Percentiles rank a stretch among this genome's conserved stretches.
Conservation (phyloP, 2,888 invertebrate species). For the Chrysomela aeneicollis region DNA sequence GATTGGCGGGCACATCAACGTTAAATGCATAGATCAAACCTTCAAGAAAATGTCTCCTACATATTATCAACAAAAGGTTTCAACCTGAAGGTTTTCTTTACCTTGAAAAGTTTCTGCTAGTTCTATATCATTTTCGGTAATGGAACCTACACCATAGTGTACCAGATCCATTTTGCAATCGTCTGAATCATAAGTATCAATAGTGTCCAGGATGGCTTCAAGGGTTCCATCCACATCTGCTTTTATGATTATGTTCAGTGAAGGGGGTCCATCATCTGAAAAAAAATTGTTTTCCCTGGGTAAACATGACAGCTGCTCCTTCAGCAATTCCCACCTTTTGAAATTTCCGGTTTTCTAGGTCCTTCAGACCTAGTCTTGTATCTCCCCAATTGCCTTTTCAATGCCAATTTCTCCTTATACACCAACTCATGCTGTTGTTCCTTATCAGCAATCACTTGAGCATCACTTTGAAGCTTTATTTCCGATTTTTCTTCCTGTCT, state of each 20-base stretch:
- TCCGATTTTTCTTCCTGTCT: slow-evolving; percentile 68
- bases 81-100: background rate
- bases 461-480: slow-evolving; percentile 71
- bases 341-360: slow-evolving; percentile 67
- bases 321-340: slow-evolving; percentile 41
- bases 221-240: slow-evolving; percentile 96
- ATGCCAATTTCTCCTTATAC: slow-evolving; percentile 70
- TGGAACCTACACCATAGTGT: slow-evolving; percentile 88
- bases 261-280: slow-evolving; percentile 54
- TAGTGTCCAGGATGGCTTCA: slow-evolving; percentile 91
- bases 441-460: slow-evolving; percentile 70
- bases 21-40: slow-evolving; percentile 92
- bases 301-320: no score
- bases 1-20: slow-evolving; percentile 66
- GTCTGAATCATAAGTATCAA: slow-evolving; percentile 84
- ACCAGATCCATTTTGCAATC: slow-evolving; percentile 84
- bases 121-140: slow-evolving; percentile 85
- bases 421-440: slow-evolving; percentile 70
- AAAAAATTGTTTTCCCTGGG: no score
- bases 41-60: no score
- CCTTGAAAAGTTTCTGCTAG: slow-evolving; percentile 79
- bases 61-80: no score
- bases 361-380: slow-evolving; percentile 65
- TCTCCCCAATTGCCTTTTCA: slow-evolving; percentile 70
- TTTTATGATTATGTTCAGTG: slow-evolving; percentile 63